phyloP scores from a whole-genome alignment of 2,888 invertebrate genomes.

The Pinctada fucata region DNA sequence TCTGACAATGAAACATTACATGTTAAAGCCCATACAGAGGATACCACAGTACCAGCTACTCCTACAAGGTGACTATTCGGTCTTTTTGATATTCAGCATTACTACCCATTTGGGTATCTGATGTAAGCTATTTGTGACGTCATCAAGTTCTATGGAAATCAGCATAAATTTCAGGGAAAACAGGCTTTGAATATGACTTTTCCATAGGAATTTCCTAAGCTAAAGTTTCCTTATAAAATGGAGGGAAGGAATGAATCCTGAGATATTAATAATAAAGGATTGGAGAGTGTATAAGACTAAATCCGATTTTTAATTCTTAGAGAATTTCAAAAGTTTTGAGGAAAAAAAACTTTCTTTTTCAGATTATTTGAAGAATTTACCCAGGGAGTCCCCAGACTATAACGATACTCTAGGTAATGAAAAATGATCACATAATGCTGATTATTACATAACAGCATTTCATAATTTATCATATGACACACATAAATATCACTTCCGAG shows the following conservation, averaged over 20 bases:
- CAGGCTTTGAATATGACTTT: too few relatives aligned
- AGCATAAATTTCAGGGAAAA: too few relatives aligned
- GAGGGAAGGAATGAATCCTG: background rate
- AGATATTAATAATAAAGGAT: background rate
- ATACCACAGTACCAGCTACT: conserved; percentile 83
- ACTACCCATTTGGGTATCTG: background rate
- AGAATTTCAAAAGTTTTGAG: too few relatives aligned
- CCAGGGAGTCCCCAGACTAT: conserved; percentile 79
- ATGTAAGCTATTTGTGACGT: too few relatives aligned
- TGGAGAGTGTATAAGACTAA: too few relatives aligned
- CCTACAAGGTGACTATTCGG: conserved; percentile 76
- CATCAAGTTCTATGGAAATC: too few relatives aligned
- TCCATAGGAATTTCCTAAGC: too few relatives aligned
- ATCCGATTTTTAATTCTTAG: too few relatives aligned
- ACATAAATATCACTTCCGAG: too few relatives aligned
- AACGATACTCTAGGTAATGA: conserved; percentile 78
- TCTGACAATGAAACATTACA: conserved; percentile 82
- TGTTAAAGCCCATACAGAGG: conserved; percentile 84
- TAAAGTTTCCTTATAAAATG: background rate
- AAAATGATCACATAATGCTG: background rate
- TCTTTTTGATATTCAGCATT: background rate
- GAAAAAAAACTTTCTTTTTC: conserved; percentile 34
- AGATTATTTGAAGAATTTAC: conserved; percentile 81
- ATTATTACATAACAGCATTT: too few relatives aligned
- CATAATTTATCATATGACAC: too few relatives aligned